phyloP scores from a whole-genome alignment of 2,797 vertebrate species.

The Galago senegalensis region DNA sequence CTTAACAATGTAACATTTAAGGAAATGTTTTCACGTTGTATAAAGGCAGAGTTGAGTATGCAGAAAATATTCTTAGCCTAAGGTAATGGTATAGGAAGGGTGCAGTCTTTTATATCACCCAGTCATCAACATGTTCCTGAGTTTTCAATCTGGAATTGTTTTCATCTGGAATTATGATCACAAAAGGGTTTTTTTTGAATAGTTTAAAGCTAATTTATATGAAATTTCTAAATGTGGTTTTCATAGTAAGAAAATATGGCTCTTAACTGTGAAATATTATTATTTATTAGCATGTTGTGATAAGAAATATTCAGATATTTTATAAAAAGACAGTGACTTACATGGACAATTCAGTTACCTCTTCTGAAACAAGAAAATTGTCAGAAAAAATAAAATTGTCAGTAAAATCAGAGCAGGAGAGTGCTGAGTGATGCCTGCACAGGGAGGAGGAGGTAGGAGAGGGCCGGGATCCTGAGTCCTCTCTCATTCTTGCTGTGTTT shows the following conservation, averaged over 20 bases:
- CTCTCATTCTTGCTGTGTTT: background rate
- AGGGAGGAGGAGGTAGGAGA: background rate
- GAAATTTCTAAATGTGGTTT: conserved; percentile 16
- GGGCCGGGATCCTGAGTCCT: background rate
- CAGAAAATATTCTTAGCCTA: background rate
- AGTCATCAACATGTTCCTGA: background rate
- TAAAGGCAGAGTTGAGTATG: background rate
- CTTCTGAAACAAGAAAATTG: background rate
- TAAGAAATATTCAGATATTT: background rate
- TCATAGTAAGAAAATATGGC: background rate
- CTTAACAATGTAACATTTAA: conserved; percentile 59
- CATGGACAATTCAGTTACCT: background rate
- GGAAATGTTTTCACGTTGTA: conserved; percentile 33
- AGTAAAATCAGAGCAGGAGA: background rate
- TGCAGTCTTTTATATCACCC: background rate
- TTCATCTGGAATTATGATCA: background rate
- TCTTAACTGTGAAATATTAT: too few relatives aligned
- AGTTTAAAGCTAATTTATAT: background rate
- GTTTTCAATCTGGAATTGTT: background rate
- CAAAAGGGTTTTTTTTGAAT: background rate
- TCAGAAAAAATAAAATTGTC: background rate
- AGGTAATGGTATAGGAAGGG: conserved; percentile 4
- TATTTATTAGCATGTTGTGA: too few relatives aligned
- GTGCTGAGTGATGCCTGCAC: accelerated
- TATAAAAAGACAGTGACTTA: background rate